These are phyloP conservation scores for Pinctada fucata DNA, from an alignment of 2,888 invertebrate species.

Conservation along the genomic window DNA sequence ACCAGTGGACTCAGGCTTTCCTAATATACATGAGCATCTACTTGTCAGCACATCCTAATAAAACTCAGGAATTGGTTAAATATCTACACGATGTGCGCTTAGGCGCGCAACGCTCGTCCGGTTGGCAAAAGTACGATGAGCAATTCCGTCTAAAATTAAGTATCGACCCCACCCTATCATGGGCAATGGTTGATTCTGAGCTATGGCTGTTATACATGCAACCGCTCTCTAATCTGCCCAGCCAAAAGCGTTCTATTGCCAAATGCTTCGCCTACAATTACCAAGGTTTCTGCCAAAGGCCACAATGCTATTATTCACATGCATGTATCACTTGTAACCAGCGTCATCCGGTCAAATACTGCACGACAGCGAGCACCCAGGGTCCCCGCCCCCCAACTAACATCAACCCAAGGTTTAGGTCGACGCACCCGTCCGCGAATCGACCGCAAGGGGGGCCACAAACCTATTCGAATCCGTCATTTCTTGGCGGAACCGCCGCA, in stretches of 20 bases:
- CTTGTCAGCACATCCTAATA: slow-evolving; percentile 5
- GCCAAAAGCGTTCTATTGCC: neutral
- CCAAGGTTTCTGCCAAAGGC: neutral
- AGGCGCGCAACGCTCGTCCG: neutral
- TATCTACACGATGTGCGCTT: slow-evolving; percentile 12
- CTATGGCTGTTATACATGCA: slow-evolving; percentile 24
- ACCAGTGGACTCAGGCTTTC: slow-evolving; percentile 32
- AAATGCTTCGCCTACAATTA: neutral
- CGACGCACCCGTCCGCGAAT: too few relatives aligned
- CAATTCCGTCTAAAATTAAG: slow-evolving; percentile 26
- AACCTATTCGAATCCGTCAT: too few relatives aligned
- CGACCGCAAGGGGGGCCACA: too few relatives aligned
- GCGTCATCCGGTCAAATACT: neutral
- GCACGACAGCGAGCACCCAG: too few relatives aligned
- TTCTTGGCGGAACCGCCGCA: too few relatives aligned
- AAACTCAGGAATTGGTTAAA: slow-evolving; percentile 13
- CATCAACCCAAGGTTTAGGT: too few relatives aligned
- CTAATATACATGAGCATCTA: slow-evolving; percentile 24
- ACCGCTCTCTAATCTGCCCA: neutral
- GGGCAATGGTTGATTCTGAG: slow-evolving; percentile 23
- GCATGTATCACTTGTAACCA: neutral
- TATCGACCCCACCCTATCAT: slow-evolving; percentile 15
- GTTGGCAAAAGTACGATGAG: slow-evolving; percentile 26
- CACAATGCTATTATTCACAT: neutral
- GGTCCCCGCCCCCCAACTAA: too few relatives aligned